Evolutionary conservation across 2,888 invertebrate species (phyloP), one percentile per base, ranked within the genome.

Genomic region (Himalopsyche tibetana): DNA sequence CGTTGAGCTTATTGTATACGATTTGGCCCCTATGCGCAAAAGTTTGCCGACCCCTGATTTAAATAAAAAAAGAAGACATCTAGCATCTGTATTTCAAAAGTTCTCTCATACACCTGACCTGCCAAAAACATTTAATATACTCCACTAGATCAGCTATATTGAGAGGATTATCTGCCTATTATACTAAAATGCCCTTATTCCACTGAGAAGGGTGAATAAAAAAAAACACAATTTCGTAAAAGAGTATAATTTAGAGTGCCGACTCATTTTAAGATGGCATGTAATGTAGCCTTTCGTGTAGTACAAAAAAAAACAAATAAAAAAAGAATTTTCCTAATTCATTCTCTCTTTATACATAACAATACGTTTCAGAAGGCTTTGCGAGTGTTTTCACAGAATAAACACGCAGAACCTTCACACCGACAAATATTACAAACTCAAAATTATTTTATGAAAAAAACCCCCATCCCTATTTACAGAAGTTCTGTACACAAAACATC

Each of bases 241-340:
- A 19, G n/a, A n/a, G 28, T 63, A 63, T 63, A 11, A 19, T 9
- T 63, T n/a, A 63, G 19, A 63, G 19, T 63, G 63, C 63, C 63
- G 11, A n/a, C 63, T 19, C 28, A 28, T 63, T 63, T 63, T 19
- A 63, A 28, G 28, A 63, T 63, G 63, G 63, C 63, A 63, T 63
- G 19, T 19, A 63, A 63, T 63, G 63, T 28, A 63, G 56, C 4
- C 19, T 63, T 51, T 63, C 63, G 63, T 63, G 19, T 19, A n/a
- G 19, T 5, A 19, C 19, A 6, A 63, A 63, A 63, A n/a, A 56
- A 56, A 17, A 17, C 17, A n/a, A n/a, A 17, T n/a, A 56, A 56
- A 56, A 56, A 56, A 56, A 17, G n/a, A 63, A 19, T 63, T 63
- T 63, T 19, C 63, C 63, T 19, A 63, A 63, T 63, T 63, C 63